A percentile compares a stretch with the other conserved stretches of the same genome.
Conservation (phyloP, 1,140 invertebrate genomes). For the Bombus confusus region DNA sequence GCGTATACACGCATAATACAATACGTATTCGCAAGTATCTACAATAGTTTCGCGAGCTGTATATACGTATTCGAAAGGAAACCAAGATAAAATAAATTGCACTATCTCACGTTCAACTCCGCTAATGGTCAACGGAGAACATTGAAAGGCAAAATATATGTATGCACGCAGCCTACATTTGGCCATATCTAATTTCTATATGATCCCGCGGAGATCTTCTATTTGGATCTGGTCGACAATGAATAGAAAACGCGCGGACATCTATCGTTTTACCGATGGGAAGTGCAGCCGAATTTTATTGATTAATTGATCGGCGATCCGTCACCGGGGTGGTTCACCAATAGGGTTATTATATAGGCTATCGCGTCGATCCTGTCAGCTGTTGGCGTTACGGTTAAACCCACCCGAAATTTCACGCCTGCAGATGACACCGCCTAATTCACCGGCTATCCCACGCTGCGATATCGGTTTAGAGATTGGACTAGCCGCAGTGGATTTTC, state of each 20-base stretch:
- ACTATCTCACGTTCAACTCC: background rate
- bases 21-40: background rate
- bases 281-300: conserved; percentile 33
- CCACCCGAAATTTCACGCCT: conserved; percentile 65
- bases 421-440: conserved; percentile 68
- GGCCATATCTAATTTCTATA: background rate
- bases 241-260: conserved; percentile 37
- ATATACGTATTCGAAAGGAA: background rate
- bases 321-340: conserved; percentile 36
- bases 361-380: conserved; percentile 65
- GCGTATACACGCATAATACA: too few relatives aligned
- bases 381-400: conserved; percentile 60
- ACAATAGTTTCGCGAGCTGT: background rate
- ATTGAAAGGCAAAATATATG: too few relatives aligned
- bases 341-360: conserved; percentile 55
- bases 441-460: conserved; percentile 35
- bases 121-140: background rate
- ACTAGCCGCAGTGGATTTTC: conserved; percentile 29
- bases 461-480: conserved; percentile 55
- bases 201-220: background rate
- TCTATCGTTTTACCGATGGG: conserved; percentile 33
- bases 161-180: background rate
- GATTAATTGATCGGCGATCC: conserved; percentile 48
- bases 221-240: background rate
- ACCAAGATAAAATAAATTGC: background rate